A percentile compares a stretch with the other conserved stretches of the same genome.
These are phyloP conservation scores for Nipponacmea schrenckii DNA, from an alignment of 2,888 invertebrate genomes.

Conservation along the genomic window DNA sequence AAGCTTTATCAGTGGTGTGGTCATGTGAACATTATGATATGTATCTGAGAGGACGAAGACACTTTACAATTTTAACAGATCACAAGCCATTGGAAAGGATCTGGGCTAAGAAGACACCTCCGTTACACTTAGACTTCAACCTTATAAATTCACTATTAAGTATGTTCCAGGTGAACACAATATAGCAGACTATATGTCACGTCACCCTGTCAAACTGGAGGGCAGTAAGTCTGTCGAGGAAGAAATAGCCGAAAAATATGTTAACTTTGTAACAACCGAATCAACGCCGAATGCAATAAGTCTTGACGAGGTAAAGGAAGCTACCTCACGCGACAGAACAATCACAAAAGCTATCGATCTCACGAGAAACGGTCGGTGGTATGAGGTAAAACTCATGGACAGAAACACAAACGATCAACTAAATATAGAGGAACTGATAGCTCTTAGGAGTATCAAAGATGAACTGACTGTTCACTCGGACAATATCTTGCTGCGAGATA, in stretches of 20 bases:
- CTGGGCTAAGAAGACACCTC: slow-evolving; percentile 30
- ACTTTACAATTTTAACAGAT: slow-evolving; percentile 40
- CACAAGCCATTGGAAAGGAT: slow-evolving; percentile 39
- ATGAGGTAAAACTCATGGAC: not conserved
- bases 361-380: not conserved
- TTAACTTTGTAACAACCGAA: slow-evolving; percentile 24
- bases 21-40: slow-evolving; percentile 43
- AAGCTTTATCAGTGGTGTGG: slow-evolving; percentile 41
- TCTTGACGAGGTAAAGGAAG: slow-evolving; percentile 16
- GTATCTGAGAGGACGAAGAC: slow-evolving; percentile 37
- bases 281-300: slow-evolving; percentile 23
- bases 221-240: not conserved
- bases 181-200: slow-evolving; percentile 40
- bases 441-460: slow-evolving; percentile 21
- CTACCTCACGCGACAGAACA: slow-evolving; percentile 3
- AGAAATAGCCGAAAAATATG: slow-evolving; percentile 28
- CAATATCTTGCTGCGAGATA: slow-evolving; percentile 24
- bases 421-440: not conserved
- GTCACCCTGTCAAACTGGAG: slow-evolving; percentile 24
- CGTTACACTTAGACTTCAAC: slow-evolving; percentile 33
- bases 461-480: slow-evolving; percentile 20
- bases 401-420: not conserved
- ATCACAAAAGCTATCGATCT: slow-evolving; percentile 9
- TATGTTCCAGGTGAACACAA: slow-evolving; percentile 35
- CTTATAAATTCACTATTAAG: slow-evolving; percentile 29